These are phyloP conservation scores for Huso huso DNA, from an alignment of 2,797 vertebrate species.

Conservation along the genomic window DNA sequence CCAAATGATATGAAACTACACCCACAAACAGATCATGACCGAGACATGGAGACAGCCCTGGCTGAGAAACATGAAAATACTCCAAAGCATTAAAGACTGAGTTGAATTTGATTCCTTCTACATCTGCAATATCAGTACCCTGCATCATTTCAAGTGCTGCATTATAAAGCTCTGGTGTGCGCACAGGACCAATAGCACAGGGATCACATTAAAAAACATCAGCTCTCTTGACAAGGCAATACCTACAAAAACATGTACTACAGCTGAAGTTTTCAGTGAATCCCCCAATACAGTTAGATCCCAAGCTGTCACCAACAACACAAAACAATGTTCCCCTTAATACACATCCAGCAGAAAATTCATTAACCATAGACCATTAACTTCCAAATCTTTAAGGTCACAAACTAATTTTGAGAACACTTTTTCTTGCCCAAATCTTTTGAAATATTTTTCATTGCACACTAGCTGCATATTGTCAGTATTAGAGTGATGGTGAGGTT, in stretches of 20 bases:
- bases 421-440: conserved; percentile 23
- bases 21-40: conserved; percentile 13
- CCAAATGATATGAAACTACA: conserved; percentile 20
- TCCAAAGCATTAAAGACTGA: conserved; percentile 22
- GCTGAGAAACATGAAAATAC: conserved; percentile 21
- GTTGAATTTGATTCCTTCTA: conserved; percentile 20
- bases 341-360: too few relatives aligned
- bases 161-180: conserved; percentile 19
- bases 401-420: conserved; percentile 15
- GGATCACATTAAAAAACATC: conserved; percentile 14
- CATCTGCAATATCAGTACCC: conserved; percentile 8
- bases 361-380: too few relatives aligned
- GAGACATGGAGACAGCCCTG: conserved; percentile 20
- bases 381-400: too few relatives aligned
- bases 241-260: conserved; percentile 16
- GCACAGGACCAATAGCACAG: conserved; percentile 9
- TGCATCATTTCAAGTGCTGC: conserved; percentile 17
- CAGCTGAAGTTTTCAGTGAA: conserved; percentile 25
- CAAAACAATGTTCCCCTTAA: too few relatives aligned
- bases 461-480: conserved; percentile 26
- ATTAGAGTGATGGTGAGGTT: conserved; percentile 17
- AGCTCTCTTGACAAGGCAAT: conserved; percentile 18
- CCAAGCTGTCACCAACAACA: too few relatives aligned
- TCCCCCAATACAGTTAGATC: not conserved
- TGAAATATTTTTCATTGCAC: conserved; percentile 22